Base-by-base conservation (phyloP, 2,797 vertebrate genomes). In the Poeciliopsis presidionis region DNA sequence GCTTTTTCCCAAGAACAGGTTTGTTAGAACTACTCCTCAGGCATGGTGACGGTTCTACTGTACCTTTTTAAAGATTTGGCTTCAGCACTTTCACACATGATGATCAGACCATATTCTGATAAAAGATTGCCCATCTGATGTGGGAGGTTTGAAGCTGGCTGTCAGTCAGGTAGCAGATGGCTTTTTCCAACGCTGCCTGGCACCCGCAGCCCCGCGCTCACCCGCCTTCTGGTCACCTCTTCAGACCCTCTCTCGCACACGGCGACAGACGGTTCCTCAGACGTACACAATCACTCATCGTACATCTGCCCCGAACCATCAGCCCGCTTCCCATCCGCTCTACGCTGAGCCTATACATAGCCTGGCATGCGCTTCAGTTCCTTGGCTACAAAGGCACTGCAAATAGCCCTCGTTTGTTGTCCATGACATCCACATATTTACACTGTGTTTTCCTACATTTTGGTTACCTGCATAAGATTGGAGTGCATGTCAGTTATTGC, bases 261-360 rank as follows among this genome's bases (percentile, higher is more conserved):
- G 81, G 86, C 79, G 63, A 84, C 90, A 92, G 91, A 92, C 84
- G 77, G 73, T 86, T 89, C 87, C 78, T 86, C 72, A 73, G 87
- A 91, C 87, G 82, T 88, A 90, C 88, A 87, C 89, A 78, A 82
- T 85, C 72, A 70, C 80, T 92, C 88, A 81, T 79, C 43, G 39
- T 87, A 86, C 94, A 95, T 93, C 89, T 95, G 94, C 87, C 90
- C 77, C 8, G 7, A 88, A 84, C 79, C 89, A 79, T 95, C 94
- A 93, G 72, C 83, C 78, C 76, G 79, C 86, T 88, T 86, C 86
- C 83, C 81, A 59, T 89, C 81, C 81, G 77, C 86, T 88, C 81
- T 80, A 85, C 76, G n/a, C 83, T 1, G 63, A 43, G 75, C 59
- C 93, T 94, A 94, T 88, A 93, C 84, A 92, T 93, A 95, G 92